Conservation (phyloP, 2,797 vertebrate genomes). For the Oreortyx pictus region DNA sequence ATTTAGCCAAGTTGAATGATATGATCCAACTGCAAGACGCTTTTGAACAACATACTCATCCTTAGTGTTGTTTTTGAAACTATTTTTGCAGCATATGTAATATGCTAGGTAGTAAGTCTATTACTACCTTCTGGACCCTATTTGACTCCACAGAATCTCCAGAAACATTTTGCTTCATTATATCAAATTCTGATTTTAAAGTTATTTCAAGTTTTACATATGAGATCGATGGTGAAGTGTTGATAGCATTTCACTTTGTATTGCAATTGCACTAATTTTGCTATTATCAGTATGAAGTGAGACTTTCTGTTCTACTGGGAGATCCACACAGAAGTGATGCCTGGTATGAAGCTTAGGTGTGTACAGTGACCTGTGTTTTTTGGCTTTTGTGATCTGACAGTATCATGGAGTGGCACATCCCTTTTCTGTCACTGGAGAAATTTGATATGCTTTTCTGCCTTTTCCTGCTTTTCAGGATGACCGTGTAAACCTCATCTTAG, state of each 20-base stretch:
- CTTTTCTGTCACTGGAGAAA: not conserved
- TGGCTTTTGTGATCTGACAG: not conserved
- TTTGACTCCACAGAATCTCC: not conserved
- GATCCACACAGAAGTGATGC: not conserved
- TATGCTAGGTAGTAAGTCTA: not conserved
- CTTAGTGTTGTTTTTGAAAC: not conserved
- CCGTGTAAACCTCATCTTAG: not conserved
- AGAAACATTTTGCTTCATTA: not conserved
- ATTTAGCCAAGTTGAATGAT: not conserved
- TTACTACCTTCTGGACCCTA: not conserved
- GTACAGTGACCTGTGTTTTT: not conserved
- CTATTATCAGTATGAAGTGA: accelerated
- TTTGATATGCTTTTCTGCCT: not conserved
- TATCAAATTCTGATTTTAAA: not conserved
- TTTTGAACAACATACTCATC: not conserved
- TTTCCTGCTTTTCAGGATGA: not conserved
- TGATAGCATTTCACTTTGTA: not conserved
- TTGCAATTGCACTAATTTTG: not conserved
- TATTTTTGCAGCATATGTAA: not conserved
- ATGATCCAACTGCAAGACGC: accelerated
- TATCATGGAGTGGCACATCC: not conserved
- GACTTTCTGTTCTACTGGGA: not conserved
- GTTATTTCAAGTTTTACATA: not conserved
- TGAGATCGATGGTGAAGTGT: not conserved
- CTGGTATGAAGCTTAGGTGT: not conserved